Evolutionary conservation across 1,140 invertebrate genomes (phyloP).

Genomic region (Antheraea pernyi): DNA sequence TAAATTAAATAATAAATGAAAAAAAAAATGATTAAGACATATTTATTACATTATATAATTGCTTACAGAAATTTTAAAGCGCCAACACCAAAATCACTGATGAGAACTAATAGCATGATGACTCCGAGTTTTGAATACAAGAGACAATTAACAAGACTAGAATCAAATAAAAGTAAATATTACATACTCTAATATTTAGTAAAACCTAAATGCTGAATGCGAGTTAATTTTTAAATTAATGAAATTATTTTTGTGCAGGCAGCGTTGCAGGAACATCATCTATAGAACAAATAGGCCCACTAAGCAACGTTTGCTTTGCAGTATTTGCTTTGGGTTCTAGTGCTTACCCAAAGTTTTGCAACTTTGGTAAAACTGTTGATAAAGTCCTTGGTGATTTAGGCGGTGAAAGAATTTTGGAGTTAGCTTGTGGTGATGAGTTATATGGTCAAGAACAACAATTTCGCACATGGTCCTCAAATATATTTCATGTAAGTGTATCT

Average conservation of each 20-base stretch:
- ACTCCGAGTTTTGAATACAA: conserved; percentile 80
- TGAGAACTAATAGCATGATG: conserved; percentile 92
- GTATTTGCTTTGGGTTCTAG: conserved; percentile 97
- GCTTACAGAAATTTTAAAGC: conserved; percentile 70
- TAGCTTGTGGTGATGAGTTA: conserved; percentile 95
- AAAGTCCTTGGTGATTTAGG: conserved; percentile 93
- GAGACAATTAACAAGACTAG: conserved; percentile 83
- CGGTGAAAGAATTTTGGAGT: conserved; percentile 89
- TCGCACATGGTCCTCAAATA: conserved; percentile 92
- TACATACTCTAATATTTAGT: neutral
- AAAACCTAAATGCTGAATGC: neutral
- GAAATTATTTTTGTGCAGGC: conserved; percentile 44
- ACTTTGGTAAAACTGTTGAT: conserved; percentile 96
- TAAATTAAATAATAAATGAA: no score
- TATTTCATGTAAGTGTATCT: conserved; percentile 86
- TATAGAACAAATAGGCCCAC: conserved; percentile 91
- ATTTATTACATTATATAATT: neutral
- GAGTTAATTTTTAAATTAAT: neutral
- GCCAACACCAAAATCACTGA: conserved; percentile 92
- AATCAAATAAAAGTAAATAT: conserved; percentile 81
- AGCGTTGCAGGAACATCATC: conserved; percentile 82
- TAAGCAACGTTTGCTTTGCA: conserved; percentile 95
- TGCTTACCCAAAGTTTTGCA: conserved; percentile 98
- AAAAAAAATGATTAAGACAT: neutral
- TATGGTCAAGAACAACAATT: conserved; percentile 97